Conservation (phyloP, 2,113 vertebrate genomes). For the Noturus placidus region DNA sequence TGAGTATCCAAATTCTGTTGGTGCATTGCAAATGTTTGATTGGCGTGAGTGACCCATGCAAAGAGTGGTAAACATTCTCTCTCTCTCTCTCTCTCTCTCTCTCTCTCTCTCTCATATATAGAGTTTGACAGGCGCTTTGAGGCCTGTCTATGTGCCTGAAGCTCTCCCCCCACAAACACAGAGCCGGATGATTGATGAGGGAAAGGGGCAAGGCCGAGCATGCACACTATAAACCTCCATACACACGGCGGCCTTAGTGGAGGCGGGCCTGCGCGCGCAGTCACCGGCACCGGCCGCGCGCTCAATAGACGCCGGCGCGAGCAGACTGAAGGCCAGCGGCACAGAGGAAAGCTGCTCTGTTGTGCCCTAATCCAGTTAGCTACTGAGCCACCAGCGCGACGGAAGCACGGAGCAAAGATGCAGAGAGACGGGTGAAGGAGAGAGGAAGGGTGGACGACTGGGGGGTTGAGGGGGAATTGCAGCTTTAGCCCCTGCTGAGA, state of each 20-base stretch:
- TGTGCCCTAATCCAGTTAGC: slow-evolving; percentile 92
- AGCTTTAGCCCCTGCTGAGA: slow-evolving; percentile 43
- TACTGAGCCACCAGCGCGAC: slow-evolving; percentile 91
- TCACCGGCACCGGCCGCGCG: slow-evolving; percentile 74
- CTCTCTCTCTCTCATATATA: slow-evolving; percentile 61
- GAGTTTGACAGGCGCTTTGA: slow-evolving; percentile 89
- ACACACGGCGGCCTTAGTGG: slow-evolving; percentile 82
- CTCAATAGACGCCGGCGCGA: slow-evolving; percentile 83
- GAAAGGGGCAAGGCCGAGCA: slow-evolving; percentile 91
- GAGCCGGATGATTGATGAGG: slow-evolving; percentile 98
- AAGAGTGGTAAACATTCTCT: slow-evolving; percentile 55
- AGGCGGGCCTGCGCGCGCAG: slow-evolving; percentile 88
- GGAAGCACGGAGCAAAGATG: slow-evolving; percentile 76
- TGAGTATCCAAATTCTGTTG: slow-evolving; percentile 29
- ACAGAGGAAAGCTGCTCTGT: slow-evolving; percentile 88
- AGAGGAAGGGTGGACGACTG: slow-evolving; percentile 44
- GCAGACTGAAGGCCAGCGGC: slow-evolving; percentile 78
- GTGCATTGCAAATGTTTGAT: slow-evolving; percentile 34
- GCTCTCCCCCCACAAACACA: slow-evolving; percentile 81
- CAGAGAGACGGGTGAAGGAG: slow-evolving; percentile 53
- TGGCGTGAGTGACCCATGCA: slow-evolving; percentile 58
- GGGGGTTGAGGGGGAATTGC: slow-evolving; percentile 39
- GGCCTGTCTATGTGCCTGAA: slow-evolving; percentile 83
- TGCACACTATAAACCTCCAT: slow-evolving; percentile 90
- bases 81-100: slow-evolving; percentile 54